Evolutionary conservation across 2,113 vertebrate species (phyloP).

Genomic region (Microtus ochrogaster): DNA sequence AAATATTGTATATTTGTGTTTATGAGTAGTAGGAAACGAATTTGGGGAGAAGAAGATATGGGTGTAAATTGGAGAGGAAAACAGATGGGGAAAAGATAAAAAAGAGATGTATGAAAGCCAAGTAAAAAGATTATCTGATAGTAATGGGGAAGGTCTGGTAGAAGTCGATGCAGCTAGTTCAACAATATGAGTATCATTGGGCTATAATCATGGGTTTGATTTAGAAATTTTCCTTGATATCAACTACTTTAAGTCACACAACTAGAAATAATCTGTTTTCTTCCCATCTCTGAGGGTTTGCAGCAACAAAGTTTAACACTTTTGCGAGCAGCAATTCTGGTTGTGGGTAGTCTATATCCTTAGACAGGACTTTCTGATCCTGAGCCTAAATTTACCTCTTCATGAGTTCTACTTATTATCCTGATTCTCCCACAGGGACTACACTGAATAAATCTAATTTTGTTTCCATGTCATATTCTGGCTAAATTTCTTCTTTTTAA

Average conservation of each 20-base stretch:
- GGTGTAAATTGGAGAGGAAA: rapidly evolving
- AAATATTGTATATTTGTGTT: not conserved
- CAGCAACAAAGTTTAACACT: slow-evolving; percentile 41
- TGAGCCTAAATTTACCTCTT: slow-evolving; percentile 63
- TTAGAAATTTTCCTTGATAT: slow-evolving; percentile 56
- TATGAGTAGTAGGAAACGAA: not conserved
- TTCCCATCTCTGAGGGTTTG: not conserved
- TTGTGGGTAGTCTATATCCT: slow-evolving; percentile 61
- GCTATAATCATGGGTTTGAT: not conserved
- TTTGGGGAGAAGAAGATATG: not conserved
- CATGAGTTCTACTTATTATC: slow-evolving; percentile 54
- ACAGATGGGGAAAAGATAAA: not conserved
- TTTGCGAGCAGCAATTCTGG: slow-evolving; percentile 46
- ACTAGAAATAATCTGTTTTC: slow-evolving; percentile 18
- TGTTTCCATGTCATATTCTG: slow-evolving; percentile 58
- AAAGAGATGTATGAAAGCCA: not conserved
- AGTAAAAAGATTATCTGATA: slow-evolving; percentile 1
- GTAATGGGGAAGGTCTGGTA: not conserved
- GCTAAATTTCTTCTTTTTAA: slow-evolving; percentile 62
- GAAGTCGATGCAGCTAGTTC: not conserved
- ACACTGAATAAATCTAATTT: slow-evolving; percentile 60
- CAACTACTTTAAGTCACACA: slow-evolving; percentile 42
- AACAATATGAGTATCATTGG: not conserved
- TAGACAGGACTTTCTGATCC: slow-evolving; percentile 63
- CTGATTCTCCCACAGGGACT: slow-evolving; percentile 44